Base-by-base conservation (phyloP, 2,888 invertebrate genomes). In the Petrophora chlorosata region DNA sequence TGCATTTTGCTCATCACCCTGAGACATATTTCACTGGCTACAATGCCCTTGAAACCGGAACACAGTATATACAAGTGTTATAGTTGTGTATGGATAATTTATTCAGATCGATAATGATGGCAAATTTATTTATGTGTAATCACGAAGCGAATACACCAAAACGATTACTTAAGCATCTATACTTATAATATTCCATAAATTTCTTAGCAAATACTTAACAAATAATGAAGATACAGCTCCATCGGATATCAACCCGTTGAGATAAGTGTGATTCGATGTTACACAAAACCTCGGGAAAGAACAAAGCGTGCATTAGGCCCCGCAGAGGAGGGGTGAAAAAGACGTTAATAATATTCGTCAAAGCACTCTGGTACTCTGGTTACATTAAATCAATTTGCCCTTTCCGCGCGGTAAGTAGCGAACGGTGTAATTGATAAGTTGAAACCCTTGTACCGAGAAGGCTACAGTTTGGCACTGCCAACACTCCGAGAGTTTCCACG, bases 361-460 rank as follows among this genome's bases (percentile, higher is more conserved):
- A 89, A 90, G 89, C 89, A 89, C 89, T 89, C 89, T 82, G 88
- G 89, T 88, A 89, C 89, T 89, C 89, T 82, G 88, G 89, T 88
- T 89, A 90, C 90, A 90, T 90, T 90, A 90, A 90, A 90, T 90
- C 89, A 90, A 90, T 90, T 89, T 89, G 89, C 87, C 89, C 89
- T 89, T 88, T 86, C 84, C 87, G 82, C 88, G 89, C 86, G 83
- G 89, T 90, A 90, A 90, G 90, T 90, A 90, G 89, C 85, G 85
- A 89, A 89, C 87, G 89, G 74, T 90, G 90, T 90, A 90, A 90
- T 90, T 90, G 90, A 90, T 90, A 90, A 90, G 90, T 90, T 90
- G 85, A 90, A 90, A 89, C 87, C 89, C 90, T 90, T 90, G 90
- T 90, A 87, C 70, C 81, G 85, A 72, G 79, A 71, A 76, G 79